phyloP scores from a whole-genome alignment of 2,888 invertebrate genomes.

The Odiellus spinosus region DNA sequence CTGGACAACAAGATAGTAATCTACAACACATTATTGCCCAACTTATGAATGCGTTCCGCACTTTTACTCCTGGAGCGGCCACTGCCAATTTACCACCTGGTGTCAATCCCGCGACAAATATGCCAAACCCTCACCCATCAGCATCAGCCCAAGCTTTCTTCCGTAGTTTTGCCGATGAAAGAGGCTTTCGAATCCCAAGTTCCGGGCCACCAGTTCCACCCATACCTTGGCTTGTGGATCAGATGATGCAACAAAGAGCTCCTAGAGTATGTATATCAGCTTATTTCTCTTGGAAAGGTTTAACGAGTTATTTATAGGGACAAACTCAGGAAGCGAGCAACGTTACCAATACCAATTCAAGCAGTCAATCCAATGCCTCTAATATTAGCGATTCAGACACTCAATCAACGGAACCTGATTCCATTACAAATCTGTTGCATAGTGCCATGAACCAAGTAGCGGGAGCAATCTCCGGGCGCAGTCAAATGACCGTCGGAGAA shows the following conservation, averaged over 20 bases:
- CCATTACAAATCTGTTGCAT: neutral
- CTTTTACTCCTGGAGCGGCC: no score
- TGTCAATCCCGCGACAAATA: no score
- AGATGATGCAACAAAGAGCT: neutral
- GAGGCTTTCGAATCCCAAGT: neutral
- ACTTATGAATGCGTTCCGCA: no score
- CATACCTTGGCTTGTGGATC: slow-evolving; percentile 1
- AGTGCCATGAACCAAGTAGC: neutral
- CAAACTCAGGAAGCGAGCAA: no score
- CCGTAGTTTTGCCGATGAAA: neutral
- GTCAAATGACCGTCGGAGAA: slow-evolving; percentile 30
- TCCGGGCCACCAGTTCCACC: neutral
- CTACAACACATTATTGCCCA: no score
- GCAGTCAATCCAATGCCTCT: slow-evolving; percentile 30
- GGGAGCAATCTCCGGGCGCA: neutral
- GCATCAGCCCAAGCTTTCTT: no score
- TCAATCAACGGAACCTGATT: neutral
- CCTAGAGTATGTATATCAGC: neutral
- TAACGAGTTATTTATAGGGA: no score
- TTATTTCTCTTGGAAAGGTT: neutral
- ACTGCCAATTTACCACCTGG: no score
- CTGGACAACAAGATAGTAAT: no score
- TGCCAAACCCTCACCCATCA: no score
- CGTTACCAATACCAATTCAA: slow-evolving; percentile 46
- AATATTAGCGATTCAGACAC: neutral